Evolutionary conservation across 1,140 invertebrate genomes (phyloP), one percentile per base, ranked within the genome.

Genomic region (Orussus abietinus): DNA sequence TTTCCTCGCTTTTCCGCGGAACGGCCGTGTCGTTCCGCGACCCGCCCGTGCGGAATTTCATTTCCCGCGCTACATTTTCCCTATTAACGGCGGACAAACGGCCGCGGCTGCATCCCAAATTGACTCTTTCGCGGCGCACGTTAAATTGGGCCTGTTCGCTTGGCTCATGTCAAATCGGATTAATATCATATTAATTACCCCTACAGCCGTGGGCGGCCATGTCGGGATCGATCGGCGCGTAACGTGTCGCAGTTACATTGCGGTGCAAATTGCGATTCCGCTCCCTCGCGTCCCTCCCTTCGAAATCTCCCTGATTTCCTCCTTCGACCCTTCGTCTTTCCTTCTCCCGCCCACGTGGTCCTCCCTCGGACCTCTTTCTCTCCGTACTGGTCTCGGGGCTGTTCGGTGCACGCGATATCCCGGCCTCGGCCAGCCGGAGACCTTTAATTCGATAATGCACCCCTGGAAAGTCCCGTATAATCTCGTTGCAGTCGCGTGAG

Each of bases 371-470:
- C n/a, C n/a, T n/a, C n/a, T n/a, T n/a, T n/a, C n/a, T n/a, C n/a
- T n/a, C n/a, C n/a, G n/a, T n/a, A n/a, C n/a, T n/a, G n/a, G n/a
- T n/a, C n/a, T n/a, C n/a, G n/a, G n/a, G n/a, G n/a, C n/a, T n/a
- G n/a, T n/a, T n/a, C n/a, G n/a, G n/a, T n/a, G n/a, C n/a, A 42
- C 49, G 43, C 39, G 31, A 53, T 22, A n/a, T n/a, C n/a, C n/a
- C n/a, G n/a, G n/a, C 21, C 15, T 15, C 25, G 19, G 31, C 22
- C 10, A 18, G 11, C 11, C 9, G 17, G 11, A 20, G n/a, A 6
- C 6, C 15, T 25, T 53, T 52, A 46, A 54, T 49, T 53, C 31
- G 42, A 56, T 55, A 52, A 57, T 43, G 14, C 30, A 20, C 14
- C 29, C 35, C 25, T 42, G 17, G 10, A 17, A 13, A 2, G 30